phyloP scores from a whole-genome alignment of 2,113 vertebrate genomes.

The Phaethon lepturus region DNA sequence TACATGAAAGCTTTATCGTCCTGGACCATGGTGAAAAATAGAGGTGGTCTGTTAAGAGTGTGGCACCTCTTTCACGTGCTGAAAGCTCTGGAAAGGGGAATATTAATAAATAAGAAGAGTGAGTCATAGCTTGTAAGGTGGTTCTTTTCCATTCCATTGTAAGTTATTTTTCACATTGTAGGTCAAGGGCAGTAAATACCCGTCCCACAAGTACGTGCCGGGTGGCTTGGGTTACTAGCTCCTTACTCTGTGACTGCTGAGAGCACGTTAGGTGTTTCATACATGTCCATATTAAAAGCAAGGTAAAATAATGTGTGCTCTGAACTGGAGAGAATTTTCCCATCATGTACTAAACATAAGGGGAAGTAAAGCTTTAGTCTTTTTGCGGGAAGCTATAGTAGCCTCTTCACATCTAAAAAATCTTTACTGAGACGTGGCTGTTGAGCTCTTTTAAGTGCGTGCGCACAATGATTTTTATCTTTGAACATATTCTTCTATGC shows the following conservation, averaged over 20 bases:
- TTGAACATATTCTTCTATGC: not conserved
- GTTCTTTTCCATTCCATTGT: not conserved
- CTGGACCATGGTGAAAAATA: not conserved
- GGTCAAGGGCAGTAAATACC: constrained; percentile 55
- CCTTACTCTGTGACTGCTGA: not conserved
- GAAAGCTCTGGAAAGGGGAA: not conserved
- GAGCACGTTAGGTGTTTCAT: not conserved
- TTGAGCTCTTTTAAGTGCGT: not conserved
- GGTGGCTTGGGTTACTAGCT: constrained; percentile 32
- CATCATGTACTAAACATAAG: not conserved
- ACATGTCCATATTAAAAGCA: not conserved
- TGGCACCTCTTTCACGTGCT: not conserved
- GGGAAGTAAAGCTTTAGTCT: not conserved
- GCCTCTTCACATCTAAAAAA: not conserved
- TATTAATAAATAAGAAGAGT: not conserved
- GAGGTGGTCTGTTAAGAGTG: not conserved
- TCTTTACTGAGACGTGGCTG: not conserved
- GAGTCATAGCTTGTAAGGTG: constrained; percentile 10
- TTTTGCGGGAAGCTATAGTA: not conserved
- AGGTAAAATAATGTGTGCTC: not conserved
- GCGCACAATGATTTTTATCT: not conserved
- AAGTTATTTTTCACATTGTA: constrained; percentile 34
- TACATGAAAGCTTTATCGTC: not conserved
- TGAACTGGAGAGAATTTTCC: not conserved
- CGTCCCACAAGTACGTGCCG: not conserved